Conservation (phyloP, 2,797 vertebrate genomes). For the Centroberyx gerrardi region DNA sequence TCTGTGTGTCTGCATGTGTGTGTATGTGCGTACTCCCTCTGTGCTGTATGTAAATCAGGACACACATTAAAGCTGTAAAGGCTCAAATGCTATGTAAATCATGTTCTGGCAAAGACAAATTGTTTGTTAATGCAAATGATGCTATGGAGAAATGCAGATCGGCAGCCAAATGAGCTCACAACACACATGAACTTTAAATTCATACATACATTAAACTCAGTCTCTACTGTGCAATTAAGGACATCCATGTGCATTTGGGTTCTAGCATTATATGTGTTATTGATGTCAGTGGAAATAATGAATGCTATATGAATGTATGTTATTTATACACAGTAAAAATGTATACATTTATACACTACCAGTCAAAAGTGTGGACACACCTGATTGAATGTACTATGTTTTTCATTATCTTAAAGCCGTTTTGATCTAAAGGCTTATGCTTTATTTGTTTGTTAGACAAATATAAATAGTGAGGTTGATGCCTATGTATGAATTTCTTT, state of each 20-base stretch:
- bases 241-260: background rate
- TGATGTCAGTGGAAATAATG: constrained; percentile 35
- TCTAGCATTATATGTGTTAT: constrained; percentile 35
- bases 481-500: no score
- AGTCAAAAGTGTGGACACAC: no score
- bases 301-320: constrained; percentile 52
- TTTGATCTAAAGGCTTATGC: no score
- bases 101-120: constrained; percentile 8
- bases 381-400: no score
- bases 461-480: no score
- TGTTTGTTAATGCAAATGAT: constrained; percentile 18
- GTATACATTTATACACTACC: background rate
- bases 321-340: constrained; percentile 28
- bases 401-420: no score
- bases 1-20: constrained; percentile 50
- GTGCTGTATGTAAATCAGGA: constrained; percentile 63
- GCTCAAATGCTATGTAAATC: constrained; percentile 21
- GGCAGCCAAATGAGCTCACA: background rate
- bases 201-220: constrained; percentile 1
- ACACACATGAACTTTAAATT: background rate
- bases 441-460: no score
- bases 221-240: background rate
- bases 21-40: constrained; percentile 45
- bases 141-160: constrained; percentile 18
- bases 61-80: constrained; percentile 17